These are phyloP conservation scores for Leucopsar rothschildi DNA, from an alignment of 2,113 vertebrate species.

Conservation along the genomic window DNA sequence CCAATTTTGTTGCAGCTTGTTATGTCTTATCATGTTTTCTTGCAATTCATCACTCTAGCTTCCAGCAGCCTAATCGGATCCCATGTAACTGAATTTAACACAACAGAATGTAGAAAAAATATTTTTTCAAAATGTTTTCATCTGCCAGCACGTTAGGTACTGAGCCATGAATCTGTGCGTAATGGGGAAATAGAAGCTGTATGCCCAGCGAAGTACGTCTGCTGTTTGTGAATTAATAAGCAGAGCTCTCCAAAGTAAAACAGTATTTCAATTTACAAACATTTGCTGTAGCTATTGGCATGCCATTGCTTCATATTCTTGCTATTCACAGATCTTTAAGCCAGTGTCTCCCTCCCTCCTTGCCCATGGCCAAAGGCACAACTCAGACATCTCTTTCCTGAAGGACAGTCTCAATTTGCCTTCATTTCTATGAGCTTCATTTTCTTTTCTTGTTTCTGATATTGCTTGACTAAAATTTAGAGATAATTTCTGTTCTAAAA, in stretches of 20 bases:
- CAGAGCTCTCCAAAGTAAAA: slow-evolving; percentile 54
- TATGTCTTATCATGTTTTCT: slow-evolving; percentile 36
- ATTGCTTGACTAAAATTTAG: not conserved
- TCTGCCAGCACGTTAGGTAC: slow-evolving; percentile 48
- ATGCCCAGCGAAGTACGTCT: slow-evolving; percentile 32
- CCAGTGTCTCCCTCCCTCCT: not conserved
- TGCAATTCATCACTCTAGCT: slow-evolving; percentile 13
- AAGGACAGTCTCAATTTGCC: not conserved
- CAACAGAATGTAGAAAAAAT: slow-evolving; percentile 51
- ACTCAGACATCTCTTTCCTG: not conserved
- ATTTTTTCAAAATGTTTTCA: slow-evolving; percentile 48
- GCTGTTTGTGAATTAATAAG: slow-evolving; percentile 50
- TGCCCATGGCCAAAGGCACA: not conserved
- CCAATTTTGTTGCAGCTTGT: slow-evolving; percentile 14
- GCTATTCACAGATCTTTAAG: slow-evolving; percentile 3
- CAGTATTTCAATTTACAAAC: slow-evolving; percentile 56
- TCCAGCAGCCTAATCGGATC: slow-evolving; percentile 23
- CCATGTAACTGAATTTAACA: slow-evolving; percentile 51
- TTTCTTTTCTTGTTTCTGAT: not conserved
- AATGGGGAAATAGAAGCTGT: slow-evolving; percentile 43
- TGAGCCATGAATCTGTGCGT: slow-evolving; percentile 58
- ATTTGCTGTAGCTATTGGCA: slow-evolving; percentile 35
- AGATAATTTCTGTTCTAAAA: not conserved
- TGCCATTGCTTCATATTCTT: not conserved
- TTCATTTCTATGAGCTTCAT: not conserved